Conservation (phyloP, 2,113 vertebrate species). For the Erythrocercus mccallii region DNA sequence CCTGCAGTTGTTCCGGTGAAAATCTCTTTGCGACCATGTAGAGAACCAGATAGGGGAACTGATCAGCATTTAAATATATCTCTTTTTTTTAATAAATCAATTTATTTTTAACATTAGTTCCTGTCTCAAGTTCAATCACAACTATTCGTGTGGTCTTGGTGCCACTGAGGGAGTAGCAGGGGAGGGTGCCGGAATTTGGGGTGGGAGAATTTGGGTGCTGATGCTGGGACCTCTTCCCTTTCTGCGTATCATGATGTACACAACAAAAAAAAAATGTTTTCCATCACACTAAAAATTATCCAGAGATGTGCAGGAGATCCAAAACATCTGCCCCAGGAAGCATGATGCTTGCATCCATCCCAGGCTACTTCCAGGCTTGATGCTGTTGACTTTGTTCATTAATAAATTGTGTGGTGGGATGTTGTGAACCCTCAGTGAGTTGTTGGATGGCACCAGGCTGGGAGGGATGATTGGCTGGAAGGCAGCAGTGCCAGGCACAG, state of each 20-base stretch:
- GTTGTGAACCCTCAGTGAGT: neutral
- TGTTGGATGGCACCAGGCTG: neutral
- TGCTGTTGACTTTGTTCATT: neutral
- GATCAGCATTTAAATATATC: slow-evolving; percentile 26
- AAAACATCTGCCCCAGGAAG: neutral
- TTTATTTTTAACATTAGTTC: slow-evolving; percentile 41
- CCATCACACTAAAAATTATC: neutral
- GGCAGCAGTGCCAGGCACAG: neutral
- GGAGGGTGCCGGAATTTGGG: neutral
- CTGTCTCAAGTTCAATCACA: neutral
- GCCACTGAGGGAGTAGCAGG: neutral
- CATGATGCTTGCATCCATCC: neutral
- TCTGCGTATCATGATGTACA: neutral
- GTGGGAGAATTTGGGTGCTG: neutral
- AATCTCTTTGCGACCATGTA: neutral
- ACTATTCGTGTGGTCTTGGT: accelerated
- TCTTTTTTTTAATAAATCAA: neutral
- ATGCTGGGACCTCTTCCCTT: neutral
- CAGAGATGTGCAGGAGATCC: neutral
- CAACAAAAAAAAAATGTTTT: neutral
- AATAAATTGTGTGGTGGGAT: neutral
- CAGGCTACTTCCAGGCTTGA: neutral
- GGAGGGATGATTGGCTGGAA: neutral
- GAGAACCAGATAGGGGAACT: neutral
- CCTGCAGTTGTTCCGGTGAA: slow-evolving; percentile 15